Percentiles rank a stretch among this genome's conserved stretches.
Evolutionary conservation across 2,888 invertebrate species (phyloP).

Genomic region (Theristus sp.): DNA sequence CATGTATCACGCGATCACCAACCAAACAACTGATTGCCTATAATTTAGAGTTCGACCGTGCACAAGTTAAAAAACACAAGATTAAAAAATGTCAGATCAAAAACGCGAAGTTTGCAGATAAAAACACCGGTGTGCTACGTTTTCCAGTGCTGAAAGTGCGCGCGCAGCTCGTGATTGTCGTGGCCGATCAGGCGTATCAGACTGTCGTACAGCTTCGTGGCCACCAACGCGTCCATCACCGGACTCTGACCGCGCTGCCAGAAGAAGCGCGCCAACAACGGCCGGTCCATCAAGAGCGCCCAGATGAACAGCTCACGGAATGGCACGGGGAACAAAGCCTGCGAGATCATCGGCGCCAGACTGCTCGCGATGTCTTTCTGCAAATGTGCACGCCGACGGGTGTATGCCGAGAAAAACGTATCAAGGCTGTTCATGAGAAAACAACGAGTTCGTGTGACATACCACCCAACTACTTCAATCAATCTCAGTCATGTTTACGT

Average conservation of each 20-base stretch:
- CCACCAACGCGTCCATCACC: conserved; percentile 29
- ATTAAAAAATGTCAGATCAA: too few species aligned
- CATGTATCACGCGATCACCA: too few species aligned
- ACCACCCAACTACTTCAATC: too few species aligned
- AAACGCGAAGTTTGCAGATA: too few species aligned
- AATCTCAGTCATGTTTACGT: too few species aligned
- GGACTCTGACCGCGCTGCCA: conserved; percentile 32
- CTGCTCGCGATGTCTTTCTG: not conserved
- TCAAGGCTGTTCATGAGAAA: too few species aligned
- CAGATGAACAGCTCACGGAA: conserved; percentile 19
- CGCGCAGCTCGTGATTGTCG: not conserved
- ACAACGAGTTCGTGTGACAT: too few species aligned
- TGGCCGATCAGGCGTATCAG: conserved; percentile 10
- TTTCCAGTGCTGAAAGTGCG: not conserved
- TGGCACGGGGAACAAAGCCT: conserved; percentile 8
- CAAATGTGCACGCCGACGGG: too few species aligned
- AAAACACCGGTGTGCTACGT: not conserved
- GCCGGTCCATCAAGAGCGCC: conserved; percentile 16
- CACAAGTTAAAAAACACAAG: too few species aligned
- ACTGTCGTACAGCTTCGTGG: conserved; percentile 25
- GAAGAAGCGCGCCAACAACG: conserved; percentile 28
- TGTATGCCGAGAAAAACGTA: too few species aligned
- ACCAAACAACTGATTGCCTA: too few species aligned
- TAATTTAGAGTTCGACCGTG: too few species aligned
- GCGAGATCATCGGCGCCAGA: not conserved